Evolutionary conservation across 2,888 invertebrate genomes (phyloP).

Genomic region (Caenorhabditis angaria): DNA sequence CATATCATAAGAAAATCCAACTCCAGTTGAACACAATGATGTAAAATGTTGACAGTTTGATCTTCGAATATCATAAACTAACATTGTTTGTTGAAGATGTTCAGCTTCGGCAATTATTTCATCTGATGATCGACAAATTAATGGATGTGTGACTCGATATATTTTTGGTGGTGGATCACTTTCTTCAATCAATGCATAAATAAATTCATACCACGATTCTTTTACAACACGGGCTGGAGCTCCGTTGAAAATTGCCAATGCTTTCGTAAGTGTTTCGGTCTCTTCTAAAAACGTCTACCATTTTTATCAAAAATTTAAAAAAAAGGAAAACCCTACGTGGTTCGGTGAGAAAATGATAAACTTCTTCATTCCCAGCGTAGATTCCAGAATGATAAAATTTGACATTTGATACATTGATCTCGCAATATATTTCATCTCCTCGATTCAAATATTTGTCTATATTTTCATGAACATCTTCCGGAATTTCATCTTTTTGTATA

Average conservation of each 20-base stretch:
- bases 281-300: slow-evolving; percentile 34
- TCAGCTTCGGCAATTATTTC: too few species aligned
- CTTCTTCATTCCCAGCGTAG: slow-evolving; percentile 58
- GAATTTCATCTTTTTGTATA: slow-evolving; percentile 44
- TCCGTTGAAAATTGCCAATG: slow-evolving; percentile 42
- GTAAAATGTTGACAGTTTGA: slow-evolving; percentile 63
- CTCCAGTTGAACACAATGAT: slow-evolving; percentile 51
- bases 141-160: slow-evolving; percentile 46
- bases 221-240: slow-evolving; percentile 37
- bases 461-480: slow-evolving; percentile 37
- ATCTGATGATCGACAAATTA: slow-evolving; percentile 43
- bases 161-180: slow-evolving; percentile 36
- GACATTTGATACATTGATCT: slow-evolving; percentile 49
- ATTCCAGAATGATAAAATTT: slow-evolving; percentile 60
- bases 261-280: slow-evolving; percentile 40
- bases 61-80: slow-evolving; percentile 56
- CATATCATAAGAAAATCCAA: slow-evolving; percentile 59
- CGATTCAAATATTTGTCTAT: slow-evolving; percentile 39
- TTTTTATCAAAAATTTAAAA: slow-evolving; percentile 27
- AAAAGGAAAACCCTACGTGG: slow-evolving; percentile 41
- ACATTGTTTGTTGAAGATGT: slow-evolving; percentile 32
- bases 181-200: slow-evolving; percentile 44
- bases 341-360: slow-evolving; percentile 58
- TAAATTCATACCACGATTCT: slow-evolving; percentile 52
- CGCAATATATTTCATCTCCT: slow-evolving; percentile 58